A percentile compares a stretch with the other conserved stretches of the same genome.
These are phyloP conservation scores for Ciconia boyciana DNA, from an alignment of 2,113 vertebrate species.

Conservation along the genomic window DNA sequence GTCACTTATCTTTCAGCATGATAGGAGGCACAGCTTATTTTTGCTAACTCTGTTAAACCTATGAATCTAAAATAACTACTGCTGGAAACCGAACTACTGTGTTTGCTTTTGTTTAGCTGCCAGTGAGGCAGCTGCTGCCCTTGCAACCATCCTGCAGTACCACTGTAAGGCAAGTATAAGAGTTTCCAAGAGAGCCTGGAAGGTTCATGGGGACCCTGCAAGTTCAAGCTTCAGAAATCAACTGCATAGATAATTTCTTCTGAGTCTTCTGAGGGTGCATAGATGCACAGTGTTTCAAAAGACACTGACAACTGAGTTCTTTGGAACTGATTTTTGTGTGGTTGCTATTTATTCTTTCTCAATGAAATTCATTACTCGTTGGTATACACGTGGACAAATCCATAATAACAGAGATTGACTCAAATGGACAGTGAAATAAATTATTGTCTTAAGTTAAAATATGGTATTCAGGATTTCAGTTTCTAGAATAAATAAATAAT, in stretches of 20 bases:
- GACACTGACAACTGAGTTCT: neutral
- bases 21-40: conserved; percentile 68
- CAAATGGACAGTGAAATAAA: neutral
- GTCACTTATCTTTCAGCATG: conserved; percentile 54
- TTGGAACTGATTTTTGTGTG: neutral
- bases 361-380: neutral
- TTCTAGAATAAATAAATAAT: neutral
- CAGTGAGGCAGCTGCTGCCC: neutral
- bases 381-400: neutral
- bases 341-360: neutral
- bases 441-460: neutral
- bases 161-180: neutral
- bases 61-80: conserved; percentile 23
- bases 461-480: neutral
- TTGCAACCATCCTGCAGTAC: neutral
- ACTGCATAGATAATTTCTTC: neutral
- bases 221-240: neutral
- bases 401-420: neutral
- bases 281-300: neutral
- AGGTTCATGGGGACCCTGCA: neutral
- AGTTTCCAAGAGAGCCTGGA: neutral
- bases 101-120: conserved; percentile 27
- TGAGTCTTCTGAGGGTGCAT: neutral
- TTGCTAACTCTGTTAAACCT: conserved; percentile 58
- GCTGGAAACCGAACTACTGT: conserved; percentile 52